Evolutionary conservation across 2,797 vertebrate species (phyloP).

Genomic region (Brotula barbata): DNA sequence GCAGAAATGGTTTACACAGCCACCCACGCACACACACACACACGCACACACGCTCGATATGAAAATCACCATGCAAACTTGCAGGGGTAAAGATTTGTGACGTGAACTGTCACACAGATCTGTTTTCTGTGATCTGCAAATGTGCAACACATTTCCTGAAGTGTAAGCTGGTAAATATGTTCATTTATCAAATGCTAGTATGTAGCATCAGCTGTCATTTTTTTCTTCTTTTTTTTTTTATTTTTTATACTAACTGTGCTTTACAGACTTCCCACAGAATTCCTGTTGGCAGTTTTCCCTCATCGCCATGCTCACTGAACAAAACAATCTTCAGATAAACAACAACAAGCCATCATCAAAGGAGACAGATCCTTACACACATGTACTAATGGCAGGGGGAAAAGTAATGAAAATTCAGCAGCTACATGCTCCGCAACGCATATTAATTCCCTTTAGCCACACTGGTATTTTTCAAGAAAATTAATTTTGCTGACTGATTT

Average conservation of each 20-base stretch:
- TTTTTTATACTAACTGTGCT: constrained; percentile 22
- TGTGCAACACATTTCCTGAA: constrained; percentile 1
- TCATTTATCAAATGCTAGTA: not conserved
- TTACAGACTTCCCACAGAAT: constrained; percentile 30
- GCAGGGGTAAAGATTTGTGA: not conserved
- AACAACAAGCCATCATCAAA: constrained; percentile 41
- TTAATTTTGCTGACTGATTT: constrained; percentile 81
- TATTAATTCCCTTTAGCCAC: constrained; percentile 73
- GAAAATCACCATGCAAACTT: not conserved
- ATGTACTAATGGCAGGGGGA: constrained; percentile 28
- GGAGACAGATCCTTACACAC: constrained; percentile 40
- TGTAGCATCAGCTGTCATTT: too few relatives aligned
- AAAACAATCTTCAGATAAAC: constrained; percentile 26
- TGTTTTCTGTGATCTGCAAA: constrained; percentile 14
- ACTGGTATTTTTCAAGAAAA: constrained; percentile 78
- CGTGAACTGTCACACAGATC: not conserved
- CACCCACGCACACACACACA: too few relatives aligned
- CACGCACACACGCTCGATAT: constrained; percentile 1
- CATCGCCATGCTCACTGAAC: constrained; percentile 26
- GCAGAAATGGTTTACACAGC: constrained; percentile 33
- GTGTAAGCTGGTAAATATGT: not conserved
- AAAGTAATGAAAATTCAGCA: constrained; percentile 68
- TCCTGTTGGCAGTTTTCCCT: constrained; percentile 12
- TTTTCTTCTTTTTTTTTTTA: not conserved
- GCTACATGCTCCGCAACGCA: constrained; percentile 49